Evolutionary conservation across 2,113 vertebrate species (phyloP).

Genomic region (Entosphenus tridentatus): DNA sequence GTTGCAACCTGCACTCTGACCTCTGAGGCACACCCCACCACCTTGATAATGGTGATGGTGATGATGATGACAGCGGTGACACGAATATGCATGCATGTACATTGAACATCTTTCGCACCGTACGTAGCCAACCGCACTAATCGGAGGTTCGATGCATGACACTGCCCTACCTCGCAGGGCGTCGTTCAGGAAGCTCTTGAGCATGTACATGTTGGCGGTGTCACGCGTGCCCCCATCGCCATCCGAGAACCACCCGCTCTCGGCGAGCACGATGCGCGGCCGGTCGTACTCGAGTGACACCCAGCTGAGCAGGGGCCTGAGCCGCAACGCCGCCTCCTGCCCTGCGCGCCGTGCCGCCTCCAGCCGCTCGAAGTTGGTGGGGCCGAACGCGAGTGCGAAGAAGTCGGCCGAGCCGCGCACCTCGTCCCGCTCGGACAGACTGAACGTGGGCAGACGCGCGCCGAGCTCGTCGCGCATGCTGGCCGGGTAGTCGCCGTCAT

Average conservation of each 20-base stretch:
- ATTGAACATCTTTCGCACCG: too few species aligned
- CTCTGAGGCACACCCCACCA: too few species aligned
- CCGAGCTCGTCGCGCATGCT: conserved; percentile 27
- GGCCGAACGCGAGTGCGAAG: conserved; percentile 81
- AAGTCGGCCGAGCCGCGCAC: conserved; percentile 62
- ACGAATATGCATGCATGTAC: too few species aligned
- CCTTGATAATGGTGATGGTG: too few species aligned
- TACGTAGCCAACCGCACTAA: too few species aligned
- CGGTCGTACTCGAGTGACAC: conserved; percentile 57
- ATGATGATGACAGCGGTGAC: too few species aligned
- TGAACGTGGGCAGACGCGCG: conserved; percentile 32
- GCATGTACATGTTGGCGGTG: conserved; percentile 53
- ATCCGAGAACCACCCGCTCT: conserved; percentile 77
- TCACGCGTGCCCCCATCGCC: conserved; percentile 48
- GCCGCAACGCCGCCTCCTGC: conserved; percentile 36
- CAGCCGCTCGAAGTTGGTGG: conserved; percentile 46
- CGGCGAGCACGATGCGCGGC: conserved; percentile 45
- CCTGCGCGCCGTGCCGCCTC: conserved; percentile 27
- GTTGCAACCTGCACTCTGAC: too few species aligned
- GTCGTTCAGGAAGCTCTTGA: conserved; percentile 74
- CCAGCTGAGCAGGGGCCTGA: conserved; percentile 54
- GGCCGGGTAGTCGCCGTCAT: conserved; percentile 52
- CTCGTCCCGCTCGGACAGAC: conserved; percentile 32
- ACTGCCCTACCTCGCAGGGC: conserved; percentile 48
- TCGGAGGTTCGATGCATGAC: too few species aligned